A percentile compares a stretch with the other conserved stretches of the same genome.
Evolutionary conservation across 2,888 invertebrate species (phyloP).

Genomic region (Dorcus parallelipipedus): DNA sequence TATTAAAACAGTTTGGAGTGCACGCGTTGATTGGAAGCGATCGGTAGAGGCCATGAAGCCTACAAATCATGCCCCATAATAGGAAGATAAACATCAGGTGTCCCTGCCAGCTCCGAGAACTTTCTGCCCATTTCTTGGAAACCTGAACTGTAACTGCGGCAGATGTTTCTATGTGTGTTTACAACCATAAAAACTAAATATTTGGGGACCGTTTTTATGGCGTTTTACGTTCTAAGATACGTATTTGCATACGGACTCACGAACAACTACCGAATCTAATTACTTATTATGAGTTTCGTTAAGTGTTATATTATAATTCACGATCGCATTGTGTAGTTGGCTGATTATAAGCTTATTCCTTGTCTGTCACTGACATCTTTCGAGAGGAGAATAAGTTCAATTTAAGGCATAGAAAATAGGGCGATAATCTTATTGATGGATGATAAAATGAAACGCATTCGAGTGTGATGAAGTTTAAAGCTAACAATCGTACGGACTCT

Average conservation of each 20-base stretch:
- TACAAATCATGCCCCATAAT: conserved; percentile 14
- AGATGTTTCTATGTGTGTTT: conserved; percentile 27
- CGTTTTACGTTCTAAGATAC: background rate
- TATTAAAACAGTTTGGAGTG: conserved; percentile 20
- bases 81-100: conserved; percentile 34
- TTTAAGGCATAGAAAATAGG: background rate
- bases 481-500: conserved; percentile 6
- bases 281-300: background rate
- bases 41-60: conserved; percentile 16
- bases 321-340: background rate
- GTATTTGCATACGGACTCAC: conserved; percentile 6
- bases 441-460: conserved; percentile 1
- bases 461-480: conserved; percentile 8
- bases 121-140: conserved; percentile 40
- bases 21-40: conserved; percentile 21
- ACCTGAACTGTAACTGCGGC: conserved; percentile 28
- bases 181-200: conserved; percentile 22
- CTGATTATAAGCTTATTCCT: no score
- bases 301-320: background rate
- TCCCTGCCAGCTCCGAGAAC: conserved; percentile 37
- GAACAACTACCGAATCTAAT: background rate
- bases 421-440: conserved; percentile 3
- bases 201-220: conserved; percentile 7
- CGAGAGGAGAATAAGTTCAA: no score
- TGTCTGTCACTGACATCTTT: no score